Percentiles rank a stretch among this genome's conserved stretches.
Evolutionary conservation across 2,113 vertebrate genomes (phyloP).

Genomic region (Platysternon megacephalum): DNA sequence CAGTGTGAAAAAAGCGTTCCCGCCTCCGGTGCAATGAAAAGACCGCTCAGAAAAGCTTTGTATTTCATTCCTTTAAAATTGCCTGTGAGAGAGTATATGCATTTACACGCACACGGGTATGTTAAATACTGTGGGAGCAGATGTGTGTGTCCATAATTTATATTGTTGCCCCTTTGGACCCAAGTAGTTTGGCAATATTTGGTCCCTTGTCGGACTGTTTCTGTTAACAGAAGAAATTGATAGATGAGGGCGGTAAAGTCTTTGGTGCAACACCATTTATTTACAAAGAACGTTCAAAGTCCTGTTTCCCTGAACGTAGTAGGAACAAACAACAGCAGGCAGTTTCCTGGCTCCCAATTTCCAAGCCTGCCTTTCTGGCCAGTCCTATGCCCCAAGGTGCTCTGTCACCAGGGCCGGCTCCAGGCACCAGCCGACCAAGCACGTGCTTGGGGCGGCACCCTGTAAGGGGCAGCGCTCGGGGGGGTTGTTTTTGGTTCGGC

Average conservation of each 20-base stretch:
- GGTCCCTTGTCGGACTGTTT: background rate
- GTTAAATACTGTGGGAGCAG: rapidly evolving
- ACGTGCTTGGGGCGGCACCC: too few relatives aligned
- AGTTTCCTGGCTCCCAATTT: rapidly evolving
- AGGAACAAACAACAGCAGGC: background rate
- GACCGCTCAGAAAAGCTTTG: background rate
- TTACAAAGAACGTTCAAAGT: background rate
- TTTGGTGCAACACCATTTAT: background rate
- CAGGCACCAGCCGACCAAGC: too few relatives aligned
- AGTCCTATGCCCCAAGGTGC: background rate
- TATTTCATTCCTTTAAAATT: background rate
- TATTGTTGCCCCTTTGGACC: rapidly evolving
- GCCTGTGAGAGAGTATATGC: rapidly evolving
- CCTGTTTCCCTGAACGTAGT: background rate
- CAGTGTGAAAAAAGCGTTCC: rapidly evolving
- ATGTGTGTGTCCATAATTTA: rapidly evolving
- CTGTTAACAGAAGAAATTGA: background rate
- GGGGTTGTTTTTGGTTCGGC: too few relatives aligned
- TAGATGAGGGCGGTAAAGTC: background rate
- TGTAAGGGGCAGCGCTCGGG: too few relatives aligned
- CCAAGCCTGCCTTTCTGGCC: background rate
- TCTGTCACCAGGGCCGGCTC: too few relatives aligned
- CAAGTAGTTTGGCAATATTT: background rate
- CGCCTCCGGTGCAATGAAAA: background rate
- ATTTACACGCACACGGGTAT: background rate